Conservation (phyloP, 2,888 invertebrate genomes). For the Argyresthia goedartella region DNA sequence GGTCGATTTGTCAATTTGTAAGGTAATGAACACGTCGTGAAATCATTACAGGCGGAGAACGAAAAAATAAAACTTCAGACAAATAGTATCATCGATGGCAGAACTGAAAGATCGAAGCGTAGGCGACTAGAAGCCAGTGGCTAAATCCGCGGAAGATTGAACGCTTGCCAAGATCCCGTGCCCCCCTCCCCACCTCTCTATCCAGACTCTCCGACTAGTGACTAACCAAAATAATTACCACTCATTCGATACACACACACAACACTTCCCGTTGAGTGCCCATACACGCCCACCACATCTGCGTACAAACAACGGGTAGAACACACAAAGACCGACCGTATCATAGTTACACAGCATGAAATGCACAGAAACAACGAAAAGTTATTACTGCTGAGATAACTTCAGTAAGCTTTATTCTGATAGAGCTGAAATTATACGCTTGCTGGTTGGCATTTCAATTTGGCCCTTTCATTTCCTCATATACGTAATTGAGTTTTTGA, state of each 20-base stretch:
- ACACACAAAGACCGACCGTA: background rate
- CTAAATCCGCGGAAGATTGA: conserved; percentile 16
- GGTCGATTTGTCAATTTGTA: no score
- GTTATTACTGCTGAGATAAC: no score
- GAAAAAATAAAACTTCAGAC: no score
- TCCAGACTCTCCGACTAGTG: conserved; percentile 57
- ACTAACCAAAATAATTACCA: conserved; percentile 58
- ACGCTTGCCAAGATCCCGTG: conserved; percentile 29
- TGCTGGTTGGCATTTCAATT: no score
- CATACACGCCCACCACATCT: background rate
- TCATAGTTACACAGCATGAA: background rate
- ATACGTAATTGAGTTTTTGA: no score
- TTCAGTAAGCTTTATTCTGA: no score
- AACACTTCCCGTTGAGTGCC: background rate
- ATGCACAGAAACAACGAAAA: no score
- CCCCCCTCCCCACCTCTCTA: conserved; percentile 35
- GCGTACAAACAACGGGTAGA: background rate
- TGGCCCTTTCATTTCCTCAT: no score
- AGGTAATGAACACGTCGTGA: no score
- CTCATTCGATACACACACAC: conserved; percentile 13
- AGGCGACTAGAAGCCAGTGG: background rate
- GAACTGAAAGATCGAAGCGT: background rate
- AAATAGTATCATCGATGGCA: no score
- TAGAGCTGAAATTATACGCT: no score
- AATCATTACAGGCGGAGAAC: no score